phyloP scores from a whole-genome alignment of 2,888 invertebrate species.

The Acanthopleura granulata region DNA sequence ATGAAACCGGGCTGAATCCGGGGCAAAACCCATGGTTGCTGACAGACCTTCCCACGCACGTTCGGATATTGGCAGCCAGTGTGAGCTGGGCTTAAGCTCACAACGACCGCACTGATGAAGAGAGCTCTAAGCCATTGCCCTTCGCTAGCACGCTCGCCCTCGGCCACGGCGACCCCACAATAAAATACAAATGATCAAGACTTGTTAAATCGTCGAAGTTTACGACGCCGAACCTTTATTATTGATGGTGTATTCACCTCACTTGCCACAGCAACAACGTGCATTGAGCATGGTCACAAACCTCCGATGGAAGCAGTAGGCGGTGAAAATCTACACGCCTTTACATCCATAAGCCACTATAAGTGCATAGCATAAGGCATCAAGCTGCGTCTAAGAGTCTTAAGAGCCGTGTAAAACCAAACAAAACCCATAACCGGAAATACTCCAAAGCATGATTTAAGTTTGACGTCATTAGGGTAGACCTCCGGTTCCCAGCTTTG shows the following conservation, averaged over 20 bases:
- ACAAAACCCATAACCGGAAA: slow-evolving; percentile 17
- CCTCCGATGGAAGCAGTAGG: slow-evolving; percentile 13
- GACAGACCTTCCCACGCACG: too few species aligned
- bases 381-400: slow-evolving; percentile 14
- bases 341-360: slow-evolving; percentile 16
- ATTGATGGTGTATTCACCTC: neutral
- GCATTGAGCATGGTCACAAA: neutral
- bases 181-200: too few species aligned
- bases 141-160: too few species aligned
- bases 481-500: neutral
- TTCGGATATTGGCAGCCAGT: too few species aligned
- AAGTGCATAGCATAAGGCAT: slow-evolving; percentile 22
- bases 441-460: slow-evolving; percentile 9
- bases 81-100: too few species aligned
- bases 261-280: neutral
- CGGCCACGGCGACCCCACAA: too few species aligned
- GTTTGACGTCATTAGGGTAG: neutral
- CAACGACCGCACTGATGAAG: too few species aligned
- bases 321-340: slow-evolving; percentile 23
- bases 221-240: neutral
- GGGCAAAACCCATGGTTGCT: too few species aligned
- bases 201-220: neutral
- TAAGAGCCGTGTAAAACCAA: slow-evolving; percentile 24
- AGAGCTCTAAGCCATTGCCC: too few species aligned
- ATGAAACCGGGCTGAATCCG: too few species aligned